Evolutionary conservation across 2,797 vertebrate genomes (phyloP).

Genomic region (Sebastes taczanowskii): DNA sequence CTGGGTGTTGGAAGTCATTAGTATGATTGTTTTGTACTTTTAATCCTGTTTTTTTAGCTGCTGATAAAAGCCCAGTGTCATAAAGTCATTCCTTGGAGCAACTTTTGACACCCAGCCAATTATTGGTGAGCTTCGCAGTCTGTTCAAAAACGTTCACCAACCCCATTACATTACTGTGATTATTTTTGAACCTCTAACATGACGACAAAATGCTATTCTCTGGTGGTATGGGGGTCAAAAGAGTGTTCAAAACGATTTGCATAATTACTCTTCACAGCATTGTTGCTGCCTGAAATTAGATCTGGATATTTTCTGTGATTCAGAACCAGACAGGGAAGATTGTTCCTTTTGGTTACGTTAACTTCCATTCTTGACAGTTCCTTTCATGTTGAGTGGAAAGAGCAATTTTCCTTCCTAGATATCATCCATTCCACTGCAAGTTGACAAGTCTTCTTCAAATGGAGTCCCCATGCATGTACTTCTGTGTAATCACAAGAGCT

Average conservation of each 20-base stretch:
- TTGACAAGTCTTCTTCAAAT: conserved; percentile 12
- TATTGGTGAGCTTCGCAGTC: not conserved
- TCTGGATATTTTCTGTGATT: conserved; percentile 37
- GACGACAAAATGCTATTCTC: conserved; percentile 9
- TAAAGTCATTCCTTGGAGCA: conserved; percentile 2
- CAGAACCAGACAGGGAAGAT: conserved; percentile 23
- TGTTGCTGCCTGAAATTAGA: conserved; percentile 35
- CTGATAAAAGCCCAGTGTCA: not conserved
- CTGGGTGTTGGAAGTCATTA: conserved; percentile 7
- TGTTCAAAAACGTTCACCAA: conserved; percentile 3
- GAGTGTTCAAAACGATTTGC: conserved; percentile 36
- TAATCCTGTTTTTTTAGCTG: conserved; percentile 2
- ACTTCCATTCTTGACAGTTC: conserved; percentile 23
- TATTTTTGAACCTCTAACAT: conserved; percentile 9
- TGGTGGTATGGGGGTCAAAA: not conserved
- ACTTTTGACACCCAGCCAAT: conserved; percentile 31
- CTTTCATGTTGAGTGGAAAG: conserved; percentile 34
- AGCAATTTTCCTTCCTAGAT: conserved; percentile 16
- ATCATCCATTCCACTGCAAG: conserved; percentile 7
- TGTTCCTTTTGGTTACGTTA: conserved; percentile 7
- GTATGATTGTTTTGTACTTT: conserved; percentile 12
- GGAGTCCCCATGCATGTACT: not conserved
- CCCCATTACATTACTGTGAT: conserved; percentile 22
- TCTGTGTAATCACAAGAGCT: not conserved
- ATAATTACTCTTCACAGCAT: conserved; percentile 36